These are phyloP conservation scores for Tanypteryx hageni DNA, from an alignment of 2,888 invertebrate genomes.

Conservation along the genomic window DNA sequence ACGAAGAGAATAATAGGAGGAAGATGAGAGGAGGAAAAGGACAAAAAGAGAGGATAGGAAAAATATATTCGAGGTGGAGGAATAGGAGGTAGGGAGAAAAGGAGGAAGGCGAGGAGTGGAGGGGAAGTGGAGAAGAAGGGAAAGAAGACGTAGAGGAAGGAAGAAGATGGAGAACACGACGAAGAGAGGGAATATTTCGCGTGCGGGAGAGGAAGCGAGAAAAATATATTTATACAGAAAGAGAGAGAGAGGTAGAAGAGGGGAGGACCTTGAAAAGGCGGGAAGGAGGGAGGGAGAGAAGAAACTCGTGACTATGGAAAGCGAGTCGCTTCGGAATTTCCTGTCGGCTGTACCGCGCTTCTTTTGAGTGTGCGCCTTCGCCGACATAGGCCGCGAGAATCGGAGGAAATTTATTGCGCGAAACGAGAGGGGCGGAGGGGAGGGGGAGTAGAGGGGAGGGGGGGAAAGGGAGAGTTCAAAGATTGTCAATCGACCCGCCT, in stretches of 20 bases:
- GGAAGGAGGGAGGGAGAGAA: neutral
- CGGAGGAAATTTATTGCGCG: constrained; percentile 28
- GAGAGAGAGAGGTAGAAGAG: neutral
- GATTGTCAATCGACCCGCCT: constrained; percentile 4
- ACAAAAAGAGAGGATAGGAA: neutral
- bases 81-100: neutral
- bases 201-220: neutral
- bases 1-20: neutral
- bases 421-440: neutral
- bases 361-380: constrained; percentile 16
- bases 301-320: constrained; percentile 21
- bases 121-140: neutral
- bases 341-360: neutral
- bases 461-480: neutral
- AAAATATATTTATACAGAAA: constrained; percentile 12
- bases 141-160: neutral
- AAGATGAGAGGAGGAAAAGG: neutral
- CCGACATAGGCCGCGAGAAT: constrained; percentile 18
- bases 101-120: neutral
- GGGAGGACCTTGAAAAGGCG: constrained; percentile 2
- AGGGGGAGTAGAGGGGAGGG: neutral
- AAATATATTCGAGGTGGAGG: neutral
- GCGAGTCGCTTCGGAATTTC: constrained; percentile 23
- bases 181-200: neutral
- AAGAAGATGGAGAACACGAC: neutral